Percentiles rank a stretch among this genome's conserved stretches.
Evolutionary conservation across 2,113 vertebrate genomes (phyloP).

Genomic region (Halcyon malimbica): DNA sequence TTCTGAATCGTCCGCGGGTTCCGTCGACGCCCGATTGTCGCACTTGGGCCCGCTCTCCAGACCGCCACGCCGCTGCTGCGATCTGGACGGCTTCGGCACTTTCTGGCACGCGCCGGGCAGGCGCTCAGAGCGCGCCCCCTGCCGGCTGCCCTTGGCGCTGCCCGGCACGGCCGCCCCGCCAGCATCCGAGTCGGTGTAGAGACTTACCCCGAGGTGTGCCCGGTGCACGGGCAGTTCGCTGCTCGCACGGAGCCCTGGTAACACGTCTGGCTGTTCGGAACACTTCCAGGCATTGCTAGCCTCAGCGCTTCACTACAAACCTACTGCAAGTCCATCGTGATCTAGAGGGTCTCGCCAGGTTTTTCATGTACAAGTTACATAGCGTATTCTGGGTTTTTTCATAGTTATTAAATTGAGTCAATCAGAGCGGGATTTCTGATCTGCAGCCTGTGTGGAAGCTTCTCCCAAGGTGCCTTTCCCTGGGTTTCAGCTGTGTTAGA

Average conservation of each 20-base stretch:
- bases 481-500: neutral
- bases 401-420: neutral
- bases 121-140: neutral
- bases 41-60: no score
- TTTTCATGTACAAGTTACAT: rapidly evolving
- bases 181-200: no score
- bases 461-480: neutral
- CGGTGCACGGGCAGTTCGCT: no score
- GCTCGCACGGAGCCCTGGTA: no score
- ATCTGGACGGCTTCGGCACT: no score
- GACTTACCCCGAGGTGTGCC: no score
- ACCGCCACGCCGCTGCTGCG: no score
- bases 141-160: neutral
- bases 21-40: no score
- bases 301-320: rapidly evolving
- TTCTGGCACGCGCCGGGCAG: no score
- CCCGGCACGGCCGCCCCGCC: neutral
- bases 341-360: rapidly evolving
- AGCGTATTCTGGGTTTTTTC: neutral
- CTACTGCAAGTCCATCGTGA: rapidly evolving
- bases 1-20: no score
- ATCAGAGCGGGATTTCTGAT: neutral
- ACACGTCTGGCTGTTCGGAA: neutral
- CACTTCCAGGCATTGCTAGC: rapidly evolving
- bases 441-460: neutral